These are phyloP conservation scores for Bimastos eiseni DNA, from an alignment of 2,888 invertebrate genomes.

Conservation along the genomic window DNA sequence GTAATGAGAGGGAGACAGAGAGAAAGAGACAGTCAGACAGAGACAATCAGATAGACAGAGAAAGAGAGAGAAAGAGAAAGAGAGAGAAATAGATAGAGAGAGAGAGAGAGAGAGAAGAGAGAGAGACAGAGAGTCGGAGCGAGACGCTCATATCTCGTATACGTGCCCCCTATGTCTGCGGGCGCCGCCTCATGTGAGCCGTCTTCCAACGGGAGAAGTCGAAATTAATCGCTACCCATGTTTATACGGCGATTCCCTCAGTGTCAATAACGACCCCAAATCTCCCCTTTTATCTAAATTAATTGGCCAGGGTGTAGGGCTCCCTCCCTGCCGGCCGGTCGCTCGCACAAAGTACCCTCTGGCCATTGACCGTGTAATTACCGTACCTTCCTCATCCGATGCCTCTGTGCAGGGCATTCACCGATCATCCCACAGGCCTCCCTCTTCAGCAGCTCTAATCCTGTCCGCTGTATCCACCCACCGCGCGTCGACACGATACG, in stretches of 20 bases:
- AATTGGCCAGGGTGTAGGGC: not conserved
- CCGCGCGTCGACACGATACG: no score
- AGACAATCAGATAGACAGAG: no score
- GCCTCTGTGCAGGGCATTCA: not conserved
- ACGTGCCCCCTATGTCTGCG: not conserved
- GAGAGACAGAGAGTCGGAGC: not conserved
- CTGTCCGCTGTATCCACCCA: no score
- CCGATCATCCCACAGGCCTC: not conserved
- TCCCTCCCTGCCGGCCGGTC: not conserved
- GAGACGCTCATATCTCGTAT: not conserved
- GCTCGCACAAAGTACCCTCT: not conserved
- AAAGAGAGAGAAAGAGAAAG: no score
- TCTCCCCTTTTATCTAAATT: not conserved
- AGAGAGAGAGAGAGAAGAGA: no score
- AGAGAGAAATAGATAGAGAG: not conserved
- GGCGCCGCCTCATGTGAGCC: not conserved
- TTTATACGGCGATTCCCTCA: not conserved
- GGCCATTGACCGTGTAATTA: conserved; percentile 13
- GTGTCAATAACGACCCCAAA: conserved; percentile 7
- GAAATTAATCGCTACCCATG: not conserved
- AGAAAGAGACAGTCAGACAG: not conserved
- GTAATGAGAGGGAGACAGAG: not conserved
- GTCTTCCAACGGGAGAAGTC: not conserved
- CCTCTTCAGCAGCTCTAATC: no score
- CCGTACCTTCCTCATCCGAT: not conserved